Conservation (phyloP, 2,113 vertebrate species). For the Dasyurus viverrinus region DNA sequence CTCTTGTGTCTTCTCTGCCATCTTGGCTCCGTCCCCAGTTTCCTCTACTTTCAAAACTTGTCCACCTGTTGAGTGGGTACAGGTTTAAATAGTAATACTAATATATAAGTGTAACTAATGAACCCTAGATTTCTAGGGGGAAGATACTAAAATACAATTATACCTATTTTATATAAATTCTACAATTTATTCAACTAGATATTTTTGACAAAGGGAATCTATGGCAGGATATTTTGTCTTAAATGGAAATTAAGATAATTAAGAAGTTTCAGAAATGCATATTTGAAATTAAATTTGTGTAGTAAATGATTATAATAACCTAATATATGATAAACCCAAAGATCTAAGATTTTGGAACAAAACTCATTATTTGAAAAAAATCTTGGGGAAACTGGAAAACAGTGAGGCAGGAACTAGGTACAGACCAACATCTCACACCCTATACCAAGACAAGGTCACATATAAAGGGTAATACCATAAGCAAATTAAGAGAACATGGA, state of each 20-base stretch:
- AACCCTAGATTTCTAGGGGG: not conserved
- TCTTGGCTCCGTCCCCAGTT: too few species aligned
- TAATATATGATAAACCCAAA: not conserved
- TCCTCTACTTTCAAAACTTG: not conserved
- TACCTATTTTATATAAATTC: too few species aligned
- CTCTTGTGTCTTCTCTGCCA: too few species aligned
- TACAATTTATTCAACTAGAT: not conserved
- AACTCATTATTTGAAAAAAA: not conserved
- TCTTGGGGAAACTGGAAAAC: not conserved
- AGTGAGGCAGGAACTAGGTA: not conserved
- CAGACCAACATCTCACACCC: not conserved
- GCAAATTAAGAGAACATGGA: not conserved
- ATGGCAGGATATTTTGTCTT: not conserved
- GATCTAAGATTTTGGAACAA: not conserved
- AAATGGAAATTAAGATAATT: not conserved
- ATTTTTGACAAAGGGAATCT: not conserved
- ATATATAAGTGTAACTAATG: not conserved
- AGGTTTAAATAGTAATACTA: not conserved
- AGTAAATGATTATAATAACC: not conserved
- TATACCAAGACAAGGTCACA: not conserved
- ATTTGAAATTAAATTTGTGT: not conserved
- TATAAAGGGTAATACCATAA: not conserved
- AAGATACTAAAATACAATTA: not conserved
- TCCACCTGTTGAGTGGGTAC: not conserved
- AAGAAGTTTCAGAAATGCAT: not conserved